Evolutionary conservation across 1,140 invertebrate species (phyloP).

Genomic region (Drosophila mauritiana): DNA sequence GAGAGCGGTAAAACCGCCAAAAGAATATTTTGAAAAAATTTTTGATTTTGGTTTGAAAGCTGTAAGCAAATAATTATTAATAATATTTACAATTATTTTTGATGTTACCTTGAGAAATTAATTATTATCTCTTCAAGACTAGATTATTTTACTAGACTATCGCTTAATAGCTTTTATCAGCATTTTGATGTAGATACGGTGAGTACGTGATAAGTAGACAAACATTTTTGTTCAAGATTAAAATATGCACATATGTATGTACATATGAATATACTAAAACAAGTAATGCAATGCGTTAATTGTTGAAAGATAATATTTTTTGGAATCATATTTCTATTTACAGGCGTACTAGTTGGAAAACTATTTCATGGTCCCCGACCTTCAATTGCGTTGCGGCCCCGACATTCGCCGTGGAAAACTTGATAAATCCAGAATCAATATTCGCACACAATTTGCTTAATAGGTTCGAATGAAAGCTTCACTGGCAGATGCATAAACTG

Average conservation of each 20-base stretch:
- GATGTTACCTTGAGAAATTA: background rate
- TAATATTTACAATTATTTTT: background rate
- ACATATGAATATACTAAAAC: background rate
- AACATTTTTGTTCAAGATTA: background rate
- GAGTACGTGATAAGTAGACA: constrained; percentile 6
- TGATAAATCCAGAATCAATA: constrained; percentile 48
- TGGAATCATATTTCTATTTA: background rate
- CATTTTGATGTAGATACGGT: constrained; percentile 12
- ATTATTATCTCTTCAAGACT: background rate
- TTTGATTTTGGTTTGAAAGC: too few relatives aligned
- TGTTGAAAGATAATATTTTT: background rate
- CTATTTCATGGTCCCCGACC: constrained; percentile 12
- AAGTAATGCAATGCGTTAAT: background rate
- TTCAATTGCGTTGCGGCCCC: constrained; percentile 16
- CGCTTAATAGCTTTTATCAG: background rate
- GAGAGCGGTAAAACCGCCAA: too few relatives aligned
- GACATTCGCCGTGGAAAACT: constrained; percentile 18
- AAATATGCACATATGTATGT: background rate
- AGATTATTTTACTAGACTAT: background rate
- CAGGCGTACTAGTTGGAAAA: background rate
- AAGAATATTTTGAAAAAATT: too few relatives aligned
- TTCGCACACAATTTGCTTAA: constrained; percentile 44
- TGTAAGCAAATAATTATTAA: background rate
- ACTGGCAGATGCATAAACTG: constrained; percentile 5
- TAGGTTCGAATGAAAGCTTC: constrained; percentile 7